These are phyloP conservation scores for Caenorhabditis sp. DNA, from an alignment of 2,888 invertebrate genomes.

Conservation along the genomic window DNA sequence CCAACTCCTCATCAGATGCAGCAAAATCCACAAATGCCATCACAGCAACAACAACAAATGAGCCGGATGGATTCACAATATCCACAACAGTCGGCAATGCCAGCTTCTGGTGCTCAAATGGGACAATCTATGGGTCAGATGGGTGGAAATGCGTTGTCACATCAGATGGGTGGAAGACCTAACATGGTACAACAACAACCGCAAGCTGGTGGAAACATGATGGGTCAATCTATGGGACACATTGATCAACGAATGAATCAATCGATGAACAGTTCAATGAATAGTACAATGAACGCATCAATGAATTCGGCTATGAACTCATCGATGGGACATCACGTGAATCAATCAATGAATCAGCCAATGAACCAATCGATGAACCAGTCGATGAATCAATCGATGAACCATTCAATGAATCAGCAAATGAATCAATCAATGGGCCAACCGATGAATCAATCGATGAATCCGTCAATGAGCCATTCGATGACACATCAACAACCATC, in stretches of 20 bases:
- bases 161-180: not conserved
- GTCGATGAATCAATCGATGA: constrained; percentile 7
- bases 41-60: constrained; percentile 15
- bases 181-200: not conserved
- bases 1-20: not conserved
- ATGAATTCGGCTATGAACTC: too few species aligned
- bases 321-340: too few species aligned
- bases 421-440: constrained; percentile 14
- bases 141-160: not conserved
- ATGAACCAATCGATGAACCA: not conserved
- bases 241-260: not conserved
- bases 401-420: not conserved
- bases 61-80: not conserved
- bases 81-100: not conserved
- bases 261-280: not conserved
- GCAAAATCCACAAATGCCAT: not conserved
- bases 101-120: not conserved
- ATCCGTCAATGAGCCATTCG: constrained; percentile 9
- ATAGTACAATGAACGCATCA: too few species aligned
- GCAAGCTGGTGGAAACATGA: not conserved
- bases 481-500: constrained; percentile 8
- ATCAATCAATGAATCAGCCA: not conserved
- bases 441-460: constrained; percentile 3
- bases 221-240: not conserved
- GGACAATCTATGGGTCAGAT: not conserved